Evolutionary conservation across 2,888 invertebrate species (phyloP), one percentile per base, ranked within the genome.

Genomic region (Pedicia rivosa): DNA sequence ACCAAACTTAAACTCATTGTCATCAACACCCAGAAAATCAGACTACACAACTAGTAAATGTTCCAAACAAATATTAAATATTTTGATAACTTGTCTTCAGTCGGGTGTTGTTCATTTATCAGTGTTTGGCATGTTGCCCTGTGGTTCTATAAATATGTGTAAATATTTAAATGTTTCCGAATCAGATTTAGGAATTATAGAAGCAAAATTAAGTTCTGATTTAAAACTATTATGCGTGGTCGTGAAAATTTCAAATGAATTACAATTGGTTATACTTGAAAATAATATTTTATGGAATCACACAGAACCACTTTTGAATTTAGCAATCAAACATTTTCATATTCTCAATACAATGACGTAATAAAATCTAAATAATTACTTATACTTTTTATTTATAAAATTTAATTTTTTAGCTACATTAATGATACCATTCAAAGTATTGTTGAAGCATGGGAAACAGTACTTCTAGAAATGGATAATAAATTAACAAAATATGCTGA

Each of bases 391-490:
- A 22, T 20, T 13, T 20, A 27, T 12, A 27, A 27, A 12, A 27
- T 20, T 28, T 9, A 4, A 27, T 15, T 7, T 40, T 42, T 12
- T 25, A 59, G 61, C 37, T 67, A 71, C 42, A 62, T 87, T 22
- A 75, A 76, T 37, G 75, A 76, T 46, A 83, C 86, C 0, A 78
- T 88, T 59, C 71, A 74, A 46, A 78, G 80, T 6, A 78, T 90
- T 44, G 77, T 72, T 26, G 92, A 92, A 61, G 83, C 90, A 1
- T 94, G 91, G 90, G 94, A 94, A 56, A 88, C 84, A 44, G 87
- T 92, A 49, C 66, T 94, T 25, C 57, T 91, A 29, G 92, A 94
- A 64, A 86, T 94, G 78, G 92, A 94, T 54, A 78, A 82, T 33
- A 94, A 94, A 63, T 70, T 95, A 48, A 76, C 83, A 2, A 78